phyloP scores from a whole-genome alignment of 2,113 vertebrate species.

The Barnardius zonarius region DNA sequence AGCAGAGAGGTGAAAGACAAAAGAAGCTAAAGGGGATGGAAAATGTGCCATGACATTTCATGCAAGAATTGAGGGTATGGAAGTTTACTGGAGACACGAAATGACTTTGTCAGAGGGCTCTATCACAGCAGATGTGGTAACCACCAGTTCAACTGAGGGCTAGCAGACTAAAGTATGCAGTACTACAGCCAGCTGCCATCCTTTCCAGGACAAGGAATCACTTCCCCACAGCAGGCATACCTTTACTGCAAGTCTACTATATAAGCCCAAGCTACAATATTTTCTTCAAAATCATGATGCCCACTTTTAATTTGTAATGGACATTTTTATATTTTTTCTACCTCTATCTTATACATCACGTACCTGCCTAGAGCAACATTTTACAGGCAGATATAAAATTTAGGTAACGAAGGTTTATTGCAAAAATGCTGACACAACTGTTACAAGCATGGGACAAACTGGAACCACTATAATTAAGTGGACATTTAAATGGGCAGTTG shows the following conservation, averaged over 20 bases:
- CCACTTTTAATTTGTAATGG: not conserved
- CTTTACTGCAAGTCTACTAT: not conserved
- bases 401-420: conserved; percentile 57
- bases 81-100: not conserved
- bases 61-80: not conserved
- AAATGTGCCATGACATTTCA: not conserved
- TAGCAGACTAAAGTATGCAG: not conserved
- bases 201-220: not conserved
- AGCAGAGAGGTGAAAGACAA: not conserved
- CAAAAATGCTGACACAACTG: conserved; percentile 52
- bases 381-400: conserved; percentile 66
- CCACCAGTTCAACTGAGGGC: not conserved
- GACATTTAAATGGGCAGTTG: conserved; percentile 18
- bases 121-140: not conserved
- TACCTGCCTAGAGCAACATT: conserved; percentile 44
- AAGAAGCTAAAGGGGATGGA: not conserved
- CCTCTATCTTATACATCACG: not conserved
- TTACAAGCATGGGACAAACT: conserved; percentile 48
- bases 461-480: conserved; percentile 60
- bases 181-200: not conserved
- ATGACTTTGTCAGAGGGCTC: not conserved
- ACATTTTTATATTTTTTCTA: not conserved
- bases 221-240: not conserved
- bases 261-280: not conserved
- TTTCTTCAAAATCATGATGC: not conserved